Percentiles rank a stretch among this genome's conserved stretches.
phyloP scores from a whole-genome alignment of 2,888 invertebrate species.

The Phanerotoma sp. region DNA sequence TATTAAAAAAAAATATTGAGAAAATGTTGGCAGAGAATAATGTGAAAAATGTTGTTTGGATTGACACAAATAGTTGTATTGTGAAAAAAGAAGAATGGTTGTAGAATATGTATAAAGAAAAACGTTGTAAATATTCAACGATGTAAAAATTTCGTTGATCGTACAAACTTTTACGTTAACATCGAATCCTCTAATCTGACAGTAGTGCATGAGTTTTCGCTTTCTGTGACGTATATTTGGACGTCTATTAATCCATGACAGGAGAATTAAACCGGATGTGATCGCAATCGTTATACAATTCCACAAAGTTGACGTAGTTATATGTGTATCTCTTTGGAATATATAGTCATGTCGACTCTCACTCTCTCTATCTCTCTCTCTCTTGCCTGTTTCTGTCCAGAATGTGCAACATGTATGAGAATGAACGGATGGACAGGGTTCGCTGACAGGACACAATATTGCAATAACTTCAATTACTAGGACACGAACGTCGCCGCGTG shows the following conservation, averaged over 20 bases:
- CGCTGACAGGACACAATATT: constrained; percentile 57
- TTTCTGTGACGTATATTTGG: too few species aligned
- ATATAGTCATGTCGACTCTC: too few species aligned
- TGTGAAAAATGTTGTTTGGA: too few species aligned
- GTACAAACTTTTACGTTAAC: too few species aligned
- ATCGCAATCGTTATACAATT: not conserved
- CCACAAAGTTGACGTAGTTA: constrained; percentile 1
- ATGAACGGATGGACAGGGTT: constrained; percentile 34
- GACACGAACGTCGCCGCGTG: constrained; percentile 44
- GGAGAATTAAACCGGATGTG: not conserved
- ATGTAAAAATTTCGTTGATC: constrained; percentile 4
- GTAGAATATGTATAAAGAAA: not conserved
- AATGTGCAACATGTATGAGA: constrained; percentile 12
- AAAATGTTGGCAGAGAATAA: too few species aligned
- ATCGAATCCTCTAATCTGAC: too few species aligned
- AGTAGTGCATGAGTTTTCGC: too few species aligned
- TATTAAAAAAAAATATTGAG: too few species aligned
- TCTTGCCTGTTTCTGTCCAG: not conserved
- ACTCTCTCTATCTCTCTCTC: too few species aligned
- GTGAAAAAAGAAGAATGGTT: not conserved
- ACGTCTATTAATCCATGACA: not conserved
- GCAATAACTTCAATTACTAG: constrained; percentile 57
- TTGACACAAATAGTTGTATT: too few species aligned
- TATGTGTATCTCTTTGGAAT: not conserved
- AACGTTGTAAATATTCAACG: constrained; percentile 12